phyloP scores from a whole-genome alignment of 37 sponge, comb jelly and placozoan genomes.

The Amphimedon queenslandica region DNA sequence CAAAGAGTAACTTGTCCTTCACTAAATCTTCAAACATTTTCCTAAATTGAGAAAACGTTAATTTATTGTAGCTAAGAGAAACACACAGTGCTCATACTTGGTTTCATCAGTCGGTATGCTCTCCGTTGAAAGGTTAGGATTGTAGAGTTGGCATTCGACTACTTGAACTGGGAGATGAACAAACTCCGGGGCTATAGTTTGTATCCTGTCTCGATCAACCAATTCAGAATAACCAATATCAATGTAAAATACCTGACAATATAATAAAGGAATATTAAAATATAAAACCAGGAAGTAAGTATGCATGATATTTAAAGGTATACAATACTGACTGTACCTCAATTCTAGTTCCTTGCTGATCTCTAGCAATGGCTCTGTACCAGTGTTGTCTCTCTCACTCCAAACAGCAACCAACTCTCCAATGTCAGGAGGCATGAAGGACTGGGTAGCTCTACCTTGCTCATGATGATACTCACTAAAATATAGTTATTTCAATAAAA shows the following conservation, averaged over 20 bases:
- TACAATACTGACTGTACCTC: too few relatives aligned
- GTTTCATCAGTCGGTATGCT: too few relatives aligned
- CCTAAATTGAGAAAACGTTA: too few relatives aligned
- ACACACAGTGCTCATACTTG: too few relatives aligned
- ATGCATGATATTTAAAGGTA: too few relatives aligned
- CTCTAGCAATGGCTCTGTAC: conserved; percentile 1
- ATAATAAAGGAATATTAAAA: too few relatives aligned
- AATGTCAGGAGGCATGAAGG: not conserved
- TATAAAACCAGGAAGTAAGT: too few relatives aligned
- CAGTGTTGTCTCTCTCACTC: not conserved
- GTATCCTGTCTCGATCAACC: conserved; percentile 9
- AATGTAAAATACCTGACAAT: conserved; percentile 46
- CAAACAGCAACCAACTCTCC: conserved; percentile 12
- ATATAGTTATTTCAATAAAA: too few relatives aligned
- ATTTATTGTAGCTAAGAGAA: too few relatives aligned
- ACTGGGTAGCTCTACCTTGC: not conserved
- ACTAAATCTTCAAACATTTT: too few relatives aligned
- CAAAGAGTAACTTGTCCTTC: too few relatives aligned
- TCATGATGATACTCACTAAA: not conserved
- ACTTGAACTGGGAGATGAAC: conserved; percentile 57
- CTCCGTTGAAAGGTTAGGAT: too few relatives aligned
- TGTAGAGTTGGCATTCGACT: conserved; percentile 38
- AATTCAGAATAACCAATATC: conserved; percentile 40
- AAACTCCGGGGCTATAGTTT: conserved; percentile 29
- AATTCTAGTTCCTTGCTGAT: not conserved